phyloP scores from a whole-genome alignment of 2,113 vertebrate genomes.

The Tamias sibiricus region DNA sequence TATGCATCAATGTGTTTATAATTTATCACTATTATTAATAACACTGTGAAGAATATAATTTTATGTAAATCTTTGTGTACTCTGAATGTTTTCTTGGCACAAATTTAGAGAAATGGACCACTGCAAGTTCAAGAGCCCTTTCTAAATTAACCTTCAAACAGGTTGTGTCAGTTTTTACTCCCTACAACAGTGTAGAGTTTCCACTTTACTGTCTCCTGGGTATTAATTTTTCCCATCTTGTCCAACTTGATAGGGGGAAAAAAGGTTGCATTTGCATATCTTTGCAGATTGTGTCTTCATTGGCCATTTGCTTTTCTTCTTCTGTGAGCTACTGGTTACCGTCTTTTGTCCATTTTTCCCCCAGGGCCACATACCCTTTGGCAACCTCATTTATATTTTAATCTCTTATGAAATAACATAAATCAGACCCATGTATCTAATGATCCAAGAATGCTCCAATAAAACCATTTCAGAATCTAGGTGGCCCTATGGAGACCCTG shows the following conservation, averaged over 20 bases:
- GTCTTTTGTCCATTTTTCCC: neutral
- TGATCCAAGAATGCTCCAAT: neutral
- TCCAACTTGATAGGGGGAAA: neutral
- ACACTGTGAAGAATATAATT: neutral
- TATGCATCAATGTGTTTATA: neutral
- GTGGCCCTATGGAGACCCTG: neutral
- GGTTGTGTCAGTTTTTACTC: neutral
- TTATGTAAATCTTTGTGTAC: neutral
- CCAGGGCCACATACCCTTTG: neutral
- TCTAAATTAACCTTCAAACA: conserved; percentile 26
- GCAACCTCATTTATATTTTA: neutral
- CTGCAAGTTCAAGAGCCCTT: neutral
- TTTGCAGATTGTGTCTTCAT: neutral
- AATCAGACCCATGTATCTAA: neutral
- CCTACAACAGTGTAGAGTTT: neutral
- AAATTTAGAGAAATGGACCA: neutral
- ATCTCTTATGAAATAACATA: neutral
- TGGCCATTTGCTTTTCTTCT: conserved; percentile 35
- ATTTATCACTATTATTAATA: neutral
- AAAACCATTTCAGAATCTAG: neutral
- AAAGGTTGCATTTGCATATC: neutral
- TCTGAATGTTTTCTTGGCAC: neutral
- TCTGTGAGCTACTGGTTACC: neutral
- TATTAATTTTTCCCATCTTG: neutral
- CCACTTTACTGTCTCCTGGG: neutral